Percentiles rank a stretch among this genome's conserved stretches.
These are phyloP conservation scores for Thunnus thynnus DNA, from an alignment of 2,113 vertebrate species.

Conservation along the genomic window DNA sequence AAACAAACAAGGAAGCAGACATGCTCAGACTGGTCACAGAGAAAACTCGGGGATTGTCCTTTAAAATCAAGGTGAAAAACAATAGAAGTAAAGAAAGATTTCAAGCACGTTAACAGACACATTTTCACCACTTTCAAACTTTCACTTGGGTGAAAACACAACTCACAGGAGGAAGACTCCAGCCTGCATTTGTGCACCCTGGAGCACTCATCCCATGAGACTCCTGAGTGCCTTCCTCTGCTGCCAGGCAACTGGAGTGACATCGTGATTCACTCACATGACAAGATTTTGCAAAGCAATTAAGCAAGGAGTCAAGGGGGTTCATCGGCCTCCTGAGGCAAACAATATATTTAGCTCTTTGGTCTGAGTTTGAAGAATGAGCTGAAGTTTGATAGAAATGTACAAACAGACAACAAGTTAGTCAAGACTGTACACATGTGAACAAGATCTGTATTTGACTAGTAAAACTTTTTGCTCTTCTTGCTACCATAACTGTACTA, in stretches of 20 bases:
- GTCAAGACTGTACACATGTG: neutral
- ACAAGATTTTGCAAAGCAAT: constrained; percentile 66
- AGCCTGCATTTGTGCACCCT: neutral
- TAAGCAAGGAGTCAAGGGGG: constrained; percentile 65
- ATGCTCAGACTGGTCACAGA: neutral
- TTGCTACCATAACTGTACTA: neutral
- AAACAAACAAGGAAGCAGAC: constrained; percentile 16
- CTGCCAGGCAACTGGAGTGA: constrained; percentile 69
- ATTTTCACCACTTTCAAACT: neutral
- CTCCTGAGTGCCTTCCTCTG: constrained; percentile 35
- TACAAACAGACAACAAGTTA: neutral
- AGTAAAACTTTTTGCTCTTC: neutral
- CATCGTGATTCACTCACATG: constrained; percentile 54
- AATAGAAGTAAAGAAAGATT: neutral
- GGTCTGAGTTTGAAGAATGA: constrained; percentile 20
- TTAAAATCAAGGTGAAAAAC: neutral
- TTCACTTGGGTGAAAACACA: constrained; percentile 9
- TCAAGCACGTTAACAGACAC: neutral
- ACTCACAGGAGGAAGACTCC: constrained; percentile 4
- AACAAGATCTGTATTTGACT: constrained; percentile 2
- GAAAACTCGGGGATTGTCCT: constrained; percentile 9
- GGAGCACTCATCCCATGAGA: constrained; percentile 44
- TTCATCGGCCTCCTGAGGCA: constrained; percentile 53
- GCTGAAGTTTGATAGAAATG: constrained; percentile 23
- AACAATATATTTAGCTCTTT: constrained; percentile 43